Percentiles rank a stretch among this genome's conserved stretches.
Conservation (phyloP, 2,888 invertebrate genomes). For the Macrophya annulata region DNA sequence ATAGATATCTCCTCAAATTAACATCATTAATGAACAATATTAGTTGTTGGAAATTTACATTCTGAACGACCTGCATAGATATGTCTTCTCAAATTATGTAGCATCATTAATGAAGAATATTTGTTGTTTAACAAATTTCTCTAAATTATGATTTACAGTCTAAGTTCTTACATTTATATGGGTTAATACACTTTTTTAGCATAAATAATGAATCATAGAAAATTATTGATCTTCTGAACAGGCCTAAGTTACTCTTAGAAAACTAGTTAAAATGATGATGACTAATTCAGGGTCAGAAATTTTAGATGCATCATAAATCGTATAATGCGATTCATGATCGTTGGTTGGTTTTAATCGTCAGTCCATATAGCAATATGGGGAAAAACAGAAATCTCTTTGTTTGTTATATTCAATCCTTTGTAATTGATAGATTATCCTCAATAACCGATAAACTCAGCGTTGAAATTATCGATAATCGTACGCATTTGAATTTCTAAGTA, state of each 20-base stretch:
- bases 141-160: background rate
- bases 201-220: background rate
- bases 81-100: no score
- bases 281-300: background rate
- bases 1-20: background rate
- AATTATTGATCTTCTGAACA: background rate
- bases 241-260: background rate
- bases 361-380: background rate
- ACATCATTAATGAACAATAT: background rate
- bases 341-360: background rate
- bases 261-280: background rate
- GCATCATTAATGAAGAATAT: background rate
- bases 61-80: no score
- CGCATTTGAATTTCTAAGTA: background rate
- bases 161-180: background rate
- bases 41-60: no score
- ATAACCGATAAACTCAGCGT: background rate
- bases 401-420: background rate
- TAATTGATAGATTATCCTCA: slow-evolving; percentile 24
- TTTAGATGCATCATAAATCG: background rate
- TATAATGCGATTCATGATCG: background rate
- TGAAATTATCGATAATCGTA: slow-evolving; percentile 14
- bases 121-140: background rate
- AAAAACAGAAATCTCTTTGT: background rate
- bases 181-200: background rate